Percentiles rank a stretch among this genome's conserved stretches.
These are phyloP conservation scores for Drosophila dives DNA, from an alignment of 2,888 invertebrate species.

Conservation along the genomic window DNA sequence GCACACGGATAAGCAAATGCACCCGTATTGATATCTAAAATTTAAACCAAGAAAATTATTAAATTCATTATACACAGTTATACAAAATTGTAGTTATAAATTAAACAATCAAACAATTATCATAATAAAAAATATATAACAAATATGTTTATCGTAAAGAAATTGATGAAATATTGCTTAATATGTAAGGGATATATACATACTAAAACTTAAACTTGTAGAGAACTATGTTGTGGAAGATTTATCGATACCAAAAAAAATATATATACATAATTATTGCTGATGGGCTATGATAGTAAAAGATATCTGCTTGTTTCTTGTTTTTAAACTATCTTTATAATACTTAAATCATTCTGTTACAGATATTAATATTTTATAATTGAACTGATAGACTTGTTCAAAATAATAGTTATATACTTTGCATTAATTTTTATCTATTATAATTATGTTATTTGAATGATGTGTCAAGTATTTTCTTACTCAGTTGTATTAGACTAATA, in stretches of 20 bases:
- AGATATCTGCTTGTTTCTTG: neutral
- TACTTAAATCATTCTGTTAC: neutral
- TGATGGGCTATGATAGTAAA: neutral
- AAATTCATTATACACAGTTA: neutral
- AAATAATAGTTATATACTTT: neutral
- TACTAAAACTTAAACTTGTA: neutral
- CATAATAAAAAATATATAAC: neutral
- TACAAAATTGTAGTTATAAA: neutral
- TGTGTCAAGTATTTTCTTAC: neutral
- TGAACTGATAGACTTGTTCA: neutral
- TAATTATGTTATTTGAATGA: neutral
- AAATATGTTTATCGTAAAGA: neutral
- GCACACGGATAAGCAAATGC: conserved; percentile 91
- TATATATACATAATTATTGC: neutral
- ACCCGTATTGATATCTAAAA: conserved; percentile 88
- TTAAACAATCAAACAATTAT: neutral
- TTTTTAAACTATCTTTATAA: too few species aligned
- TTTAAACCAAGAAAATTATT: neutral
- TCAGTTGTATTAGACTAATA: neutral
- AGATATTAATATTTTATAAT: neutral
- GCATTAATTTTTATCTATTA: neutral
- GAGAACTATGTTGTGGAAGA: neutral
- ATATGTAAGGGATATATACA: neutral
- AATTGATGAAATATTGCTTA: neutral
- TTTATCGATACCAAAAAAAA: neutral